These are phyloP conservation scores for Silurus aristotelis DNA, from an alignment of 2,797 vertebrate species.

Conservation along the genomic window DNA sequence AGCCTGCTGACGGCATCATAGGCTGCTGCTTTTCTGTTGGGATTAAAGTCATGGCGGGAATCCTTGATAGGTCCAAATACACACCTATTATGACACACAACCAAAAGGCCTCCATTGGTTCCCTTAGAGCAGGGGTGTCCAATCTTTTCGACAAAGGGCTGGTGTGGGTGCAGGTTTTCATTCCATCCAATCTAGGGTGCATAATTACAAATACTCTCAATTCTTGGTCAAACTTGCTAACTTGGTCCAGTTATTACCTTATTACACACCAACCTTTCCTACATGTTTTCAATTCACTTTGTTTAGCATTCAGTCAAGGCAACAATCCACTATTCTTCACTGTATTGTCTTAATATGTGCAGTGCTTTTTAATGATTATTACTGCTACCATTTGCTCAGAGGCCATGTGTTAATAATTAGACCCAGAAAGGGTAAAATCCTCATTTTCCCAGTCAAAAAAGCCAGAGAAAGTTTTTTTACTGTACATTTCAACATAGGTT, in stretches of 20 bases:
- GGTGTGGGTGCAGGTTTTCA: no score
- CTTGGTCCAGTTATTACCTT: not conserved
- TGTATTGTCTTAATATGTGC: not conserved
- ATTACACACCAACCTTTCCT: not conserved
- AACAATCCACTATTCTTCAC: not conserved
- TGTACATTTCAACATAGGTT: not conserved
- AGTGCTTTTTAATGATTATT: not conserved
- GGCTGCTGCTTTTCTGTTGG: no score
- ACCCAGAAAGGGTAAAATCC: not conserved
- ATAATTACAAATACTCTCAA: no score
- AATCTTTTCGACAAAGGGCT: no score
- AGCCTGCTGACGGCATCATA: no score
- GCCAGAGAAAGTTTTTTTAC: not conserved
- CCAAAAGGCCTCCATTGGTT: no score
- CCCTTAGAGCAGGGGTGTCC: no score
- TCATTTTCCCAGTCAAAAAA: not conserved
- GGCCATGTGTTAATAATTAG: not conserved
- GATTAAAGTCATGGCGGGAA: no score
- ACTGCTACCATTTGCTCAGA: not conserved
- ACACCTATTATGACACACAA: no score
- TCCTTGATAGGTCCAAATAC: no score
- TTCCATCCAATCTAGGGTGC: no score
- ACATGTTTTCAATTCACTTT: not conserved
- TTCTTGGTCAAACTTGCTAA: not conserved
- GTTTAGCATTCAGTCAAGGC: not conserved